Conservation (phyloP, 1,140 invertebrate species). For the Asbolus verrucosus region DNA sequence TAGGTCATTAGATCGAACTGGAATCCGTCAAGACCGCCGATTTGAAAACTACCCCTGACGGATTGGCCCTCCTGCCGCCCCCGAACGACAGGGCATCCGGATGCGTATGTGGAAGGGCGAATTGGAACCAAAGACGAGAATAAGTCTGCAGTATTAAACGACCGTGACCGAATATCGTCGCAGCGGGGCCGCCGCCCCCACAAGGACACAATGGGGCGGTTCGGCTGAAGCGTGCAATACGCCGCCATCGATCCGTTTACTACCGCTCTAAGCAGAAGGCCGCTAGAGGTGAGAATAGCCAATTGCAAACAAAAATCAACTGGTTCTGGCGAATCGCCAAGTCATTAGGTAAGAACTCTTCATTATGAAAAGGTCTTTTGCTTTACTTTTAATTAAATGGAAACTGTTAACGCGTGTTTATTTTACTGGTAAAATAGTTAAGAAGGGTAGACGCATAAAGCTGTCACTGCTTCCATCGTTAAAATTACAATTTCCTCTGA, state of each 20-base stretch:
- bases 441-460: too few species aligned
- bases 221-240: constrained; percentile 24
- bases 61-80: too few species aligned
- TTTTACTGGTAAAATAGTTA: neutral
- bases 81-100: neutral
- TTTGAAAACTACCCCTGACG: too few species aligned
- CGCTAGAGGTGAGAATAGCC: constrained; percentile 29
- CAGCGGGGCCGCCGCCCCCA: constrained; percentile 35
- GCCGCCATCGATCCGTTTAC: constrained; percentile 35
- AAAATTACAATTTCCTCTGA: too few species aligned
- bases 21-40: neutral
- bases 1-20: constrained; percentile 12
- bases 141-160: constrained; percentile 39
- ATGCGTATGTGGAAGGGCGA: neutral
- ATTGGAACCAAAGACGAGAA: constrained; percentile 19
- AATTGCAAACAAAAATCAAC: constrained; percentile 30
- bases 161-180: constrained; percentile 37
- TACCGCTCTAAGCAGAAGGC: constrained; percentile 32
- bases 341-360: constrained; percentile 26
- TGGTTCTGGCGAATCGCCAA: constrained; percentile 29
- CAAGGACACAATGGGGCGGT: constrained; percentile 19
- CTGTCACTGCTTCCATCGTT: too few species aligned
- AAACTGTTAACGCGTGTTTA: neutral
- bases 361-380: constrained; percentile 15
- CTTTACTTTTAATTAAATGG: constrained; percentile 12